Evolutionary conservation across 2,797 vertebrate species (phyloP).

Genomic region (Dicrostonyx torquatus): DNA sequence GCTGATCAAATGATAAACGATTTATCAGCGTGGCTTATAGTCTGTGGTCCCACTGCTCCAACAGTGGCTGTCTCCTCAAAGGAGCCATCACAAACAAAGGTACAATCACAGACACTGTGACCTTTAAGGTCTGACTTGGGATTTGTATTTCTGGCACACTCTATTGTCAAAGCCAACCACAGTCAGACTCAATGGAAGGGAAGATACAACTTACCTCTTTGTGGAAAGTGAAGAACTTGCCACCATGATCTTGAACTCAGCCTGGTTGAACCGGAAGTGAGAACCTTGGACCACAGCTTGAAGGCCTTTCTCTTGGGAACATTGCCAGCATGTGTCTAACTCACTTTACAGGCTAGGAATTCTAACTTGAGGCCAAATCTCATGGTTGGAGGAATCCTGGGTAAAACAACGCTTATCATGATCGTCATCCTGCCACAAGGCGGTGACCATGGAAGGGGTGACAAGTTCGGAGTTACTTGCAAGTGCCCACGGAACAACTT

Average conservation of each 20-base stretch:
- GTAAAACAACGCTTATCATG: not conserved
- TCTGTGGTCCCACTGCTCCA: not conserved
- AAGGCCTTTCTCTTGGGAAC: not conserved
- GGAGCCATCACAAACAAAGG: not conserved
- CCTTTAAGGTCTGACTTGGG: not conserved
- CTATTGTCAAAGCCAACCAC: not conserved
- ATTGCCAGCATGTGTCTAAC: not conserved
- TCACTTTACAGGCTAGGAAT: not conserved
- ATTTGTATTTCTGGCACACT: not conserved
- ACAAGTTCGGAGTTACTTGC: not conserved
- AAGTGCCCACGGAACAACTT: not conserved
- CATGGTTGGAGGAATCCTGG: not conserved
- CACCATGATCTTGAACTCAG: fast-evolving
- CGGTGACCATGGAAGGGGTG: not conserved
- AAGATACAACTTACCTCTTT: not conserved
- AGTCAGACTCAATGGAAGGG: not conserved
- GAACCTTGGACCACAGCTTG: too few relatives aligned
- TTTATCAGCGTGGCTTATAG: not conserved
- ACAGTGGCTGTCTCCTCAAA: not conserved
- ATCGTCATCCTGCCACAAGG: not conserved
- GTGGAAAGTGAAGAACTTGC: not conserved
- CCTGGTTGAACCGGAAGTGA: not conserved
- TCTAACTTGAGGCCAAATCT: not conserved
- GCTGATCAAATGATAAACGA: not conserved
- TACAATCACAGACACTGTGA: too few relatives aligned